These are phyloP conservation scores for Halcyon leucocephala DNA, from an alignment of 2,797 vertebrate species.

Conservation along the genomic window DNA sequence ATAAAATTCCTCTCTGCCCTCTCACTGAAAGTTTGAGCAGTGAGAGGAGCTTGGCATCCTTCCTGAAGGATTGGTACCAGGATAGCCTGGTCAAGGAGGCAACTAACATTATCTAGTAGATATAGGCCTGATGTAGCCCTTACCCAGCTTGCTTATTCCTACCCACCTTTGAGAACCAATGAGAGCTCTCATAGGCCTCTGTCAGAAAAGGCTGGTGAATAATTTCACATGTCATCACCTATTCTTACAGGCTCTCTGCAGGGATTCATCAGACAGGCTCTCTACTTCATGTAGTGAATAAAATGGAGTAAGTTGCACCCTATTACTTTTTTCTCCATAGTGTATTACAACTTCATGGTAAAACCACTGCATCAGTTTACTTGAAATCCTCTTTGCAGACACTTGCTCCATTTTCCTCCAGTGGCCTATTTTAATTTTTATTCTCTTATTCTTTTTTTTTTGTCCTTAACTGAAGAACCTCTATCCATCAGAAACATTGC, in stretches of 20 bases:
- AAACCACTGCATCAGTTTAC: background rate
- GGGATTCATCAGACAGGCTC: background rate
- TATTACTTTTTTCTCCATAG: background rate
- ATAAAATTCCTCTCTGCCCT: background rate
- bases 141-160: background rate
- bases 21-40: background rate
- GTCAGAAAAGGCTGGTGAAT: background rate
- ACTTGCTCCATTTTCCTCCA: background rate
- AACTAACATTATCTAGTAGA: background rate
- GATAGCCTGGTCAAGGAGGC: background rate
- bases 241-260: background rate
- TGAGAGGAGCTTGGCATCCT: background rate
- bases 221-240: background rate
- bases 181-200: background rate
- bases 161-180: background rate
- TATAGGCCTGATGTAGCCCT: background rate
- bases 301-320: background rate
- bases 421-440: background rate
- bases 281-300: background rate
- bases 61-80: background rate
- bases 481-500: background rate
- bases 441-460: background rate
- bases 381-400: background rate
- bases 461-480: background rate
- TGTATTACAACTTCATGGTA: background rate